These are phyloP conservation scores for Papilio dardanus DNA, from an alignment of 1,140 invertebrate species.

Conservation along the genomic window DNA sequence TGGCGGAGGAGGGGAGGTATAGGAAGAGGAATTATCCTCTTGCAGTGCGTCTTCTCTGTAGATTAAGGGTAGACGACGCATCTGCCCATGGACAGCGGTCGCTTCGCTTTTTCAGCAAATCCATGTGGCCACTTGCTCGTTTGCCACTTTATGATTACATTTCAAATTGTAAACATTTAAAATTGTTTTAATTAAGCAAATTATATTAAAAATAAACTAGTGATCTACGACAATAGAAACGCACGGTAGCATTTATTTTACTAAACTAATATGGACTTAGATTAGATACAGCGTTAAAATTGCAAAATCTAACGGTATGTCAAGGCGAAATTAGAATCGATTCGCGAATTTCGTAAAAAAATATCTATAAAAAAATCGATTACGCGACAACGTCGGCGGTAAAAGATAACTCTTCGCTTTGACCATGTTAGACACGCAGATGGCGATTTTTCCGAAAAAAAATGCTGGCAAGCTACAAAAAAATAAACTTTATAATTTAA, in stretches of 20 bases:
- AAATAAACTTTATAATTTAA: background rate
- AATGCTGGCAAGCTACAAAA: constrained; percentile 1
- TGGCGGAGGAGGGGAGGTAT: no score
- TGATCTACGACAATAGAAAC: background rate
- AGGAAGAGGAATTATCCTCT: no score
- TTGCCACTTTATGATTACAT: no score
- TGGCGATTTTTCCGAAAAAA: constrained; percentile 3
- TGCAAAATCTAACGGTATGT: constrained; percentile 41
- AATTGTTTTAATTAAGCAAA: no score
- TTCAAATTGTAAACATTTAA: no score
- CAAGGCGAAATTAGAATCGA: constrained; percentile 48
- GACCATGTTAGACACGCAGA: constrained; percentile 22
- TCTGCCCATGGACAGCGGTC: no score
- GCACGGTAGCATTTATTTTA: background rate
- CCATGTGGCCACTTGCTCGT: no score
- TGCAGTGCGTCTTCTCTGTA: no score
- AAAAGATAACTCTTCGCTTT: constrained; percentile 31
- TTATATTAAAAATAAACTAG: no score
- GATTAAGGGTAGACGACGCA: no score
- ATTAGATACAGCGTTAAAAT: background rate
- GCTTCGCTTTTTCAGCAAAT: no score
- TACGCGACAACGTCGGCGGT: constrained; percentile 30
- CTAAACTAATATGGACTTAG: background rate
- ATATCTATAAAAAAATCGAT: constrained; percentile 39
- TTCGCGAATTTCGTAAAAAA: constrained; percentile 43